phyloP scores from a whole-genome alignment of 2,113 vertebrate species.

The Odontesthes bonariensis region DNA sequence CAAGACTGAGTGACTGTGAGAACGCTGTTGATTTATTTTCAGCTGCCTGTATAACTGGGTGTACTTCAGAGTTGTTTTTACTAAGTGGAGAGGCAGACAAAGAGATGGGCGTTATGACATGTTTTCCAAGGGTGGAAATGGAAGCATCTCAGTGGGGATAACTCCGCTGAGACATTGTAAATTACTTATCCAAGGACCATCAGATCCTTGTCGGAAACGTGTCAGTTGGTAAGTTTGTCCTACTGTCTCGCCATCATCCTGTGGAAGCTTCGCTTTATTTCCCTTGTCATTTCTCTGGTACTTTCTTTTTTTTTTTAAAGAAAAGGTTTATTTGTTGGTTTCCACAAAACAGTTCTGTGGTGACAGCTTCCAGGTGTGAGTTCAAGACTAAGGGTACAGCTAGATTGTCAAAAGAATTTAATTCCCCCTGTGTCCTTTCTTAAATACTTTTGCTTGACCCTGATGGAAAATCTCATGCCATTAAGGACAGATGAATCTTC shows the following conservation, averaged over 20 bases:
- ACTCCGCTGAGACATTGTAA: neutral
- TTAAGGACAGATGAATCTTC: no score
- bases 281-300: no score
- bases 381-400: neutral
- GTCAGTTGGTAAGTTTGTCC: slow-evolving; percentile 24
- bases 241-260: slow-evolving; percentile 42
- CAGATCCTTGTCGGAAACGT: slow-evolving; percentile 37
- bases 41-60: neutral
- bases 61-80: neutral
- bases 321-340: slow-evolving; percentile 11
- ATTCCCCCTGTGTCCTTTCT: no score
- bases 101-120: slow-evolving; percentile 19
- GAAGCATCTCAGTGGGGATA: slow-evolving; percentile 39
- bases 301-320: neutral
- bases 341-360: neutral
- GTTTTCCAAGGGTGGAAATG: slow-evolving; percentile 48
- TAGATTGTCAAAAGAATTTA: no score
- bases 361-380: neutral
- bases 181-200: slow-evolving; percentile 11
- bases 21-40: neutral
- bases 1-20: no score
- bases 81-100: slow-evolving; percentile 9
- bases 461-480: neutral
- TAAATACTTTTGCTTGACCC: neutral
- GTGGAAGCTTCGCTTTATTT: slow-evolving; percentile 20